These are phyloP conservation scores for Drosophila malerkotliana DNA, from an alignment of 1,140 invertebrate species.

Conservation along the genomic window DNA sequence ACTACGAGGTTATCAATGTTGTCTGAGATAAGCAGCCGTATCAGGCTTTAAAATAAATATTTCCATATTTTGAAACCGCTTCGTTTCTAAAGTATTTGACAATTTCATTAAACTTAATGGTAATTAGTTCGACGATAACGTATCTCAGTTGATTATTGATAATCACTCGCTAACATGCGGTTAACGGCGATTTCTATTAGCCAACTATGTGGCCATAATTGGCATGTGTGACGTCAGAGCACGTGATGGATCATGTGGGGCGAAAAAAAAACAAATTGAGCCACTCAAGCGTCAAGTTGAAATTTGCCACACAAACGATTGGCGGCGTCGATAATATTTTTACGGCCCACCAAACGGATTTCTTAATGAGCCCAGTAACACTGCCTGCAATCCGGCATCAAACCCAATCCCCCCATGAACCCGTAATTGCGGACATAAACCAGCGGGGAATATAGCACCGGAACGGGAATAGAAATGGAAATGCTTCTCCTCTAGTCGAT, in stretches of 20 bases:
- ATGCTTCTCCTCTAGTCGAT: slow-evolving; percentile 7
- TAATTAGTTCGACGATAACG: slow-evolving; percentile 56
- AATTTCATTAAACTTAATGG: slow-evolving; percentile 70
- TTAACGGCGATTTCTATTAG: slow-evolving; percentile 50
- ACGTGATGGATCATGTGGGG: slow-evolving; percentile 77
- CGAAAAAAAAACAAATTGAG: slow-evolving; percentile 5
- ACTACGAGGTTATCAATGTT: slow-evolving; percentile 54
- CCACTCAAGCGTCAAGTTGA: slow-evolving; percentile 40
- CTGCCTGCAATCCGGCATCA: slow-evolving; percentile 10
- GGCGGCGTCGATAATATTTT: slow-evolving; percentile 70
- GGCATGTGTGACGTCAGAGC: slow-evolving; percentile 64
- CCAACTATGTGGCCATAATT: slow-evolving; percentile 27
- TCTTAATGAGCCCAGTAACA: slow-evolving; percentile 66
- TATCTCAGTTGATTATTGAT: slow-evolving; percentile 77
- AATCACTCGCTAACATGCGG: slow-evolving; percentile 46
- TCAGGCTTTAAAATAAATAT: slow-evolving; percentile 51
- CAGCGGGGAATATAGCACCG: slow-evolving; percentile 8
- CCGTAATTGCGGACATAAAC: slow-evolving; percentile 36
- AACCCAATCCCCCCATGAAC: slow-evolving; percentile 22
- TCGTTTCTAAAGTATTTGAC: slow-evolving; percentile 37
- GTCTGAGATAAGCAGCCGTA: slow-evolving; percentile 40
- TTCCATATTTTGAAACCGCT: slow-evolving; percentile 1
- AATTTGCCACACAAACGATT: slow-evolving; percentile 57
- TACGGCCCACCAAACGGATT: slow-evolving; percentile 63
- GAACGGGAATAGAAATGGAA: not conserved